Evolutionary conservation across 2,888 invertebrate genomes (phyloP).

Genomic region (Poecilus cupreus): DNA sequence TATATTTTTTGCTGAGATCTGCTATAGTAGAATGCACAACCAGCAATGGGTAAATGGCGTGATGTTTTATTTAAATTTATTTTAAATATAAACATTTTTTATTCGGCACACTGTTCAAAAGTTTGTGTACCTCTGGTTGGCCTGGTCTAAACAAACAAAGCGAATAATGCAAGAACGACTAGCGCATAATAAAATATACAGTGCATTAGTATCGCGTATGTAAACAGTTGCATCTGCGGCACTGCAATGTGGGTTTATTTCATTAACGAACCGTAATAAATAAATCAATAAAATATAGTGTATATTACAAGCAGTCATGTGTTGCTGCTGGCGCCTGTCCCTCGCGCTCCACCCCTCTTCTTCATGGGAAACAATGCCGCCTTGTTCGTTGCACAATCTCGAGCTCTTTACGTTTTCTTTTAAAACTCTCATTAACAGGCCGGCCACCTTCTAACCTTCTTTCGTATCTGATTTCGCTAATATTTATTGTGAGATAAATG

Average conservation of each 20-base stretch:
- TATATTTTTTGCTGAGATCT: no score
- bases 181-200: not conserved
- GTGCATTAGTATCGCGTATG: not conserved
- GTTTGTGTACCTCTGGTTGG: not conserved
- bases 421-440: constrained; percentile 4
- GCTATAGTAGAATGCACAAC: no score
- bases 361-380: constrained; percentile 7
- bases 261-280: constrained; percentile 40
- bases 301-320: not conserved
- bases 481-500: not conserved
- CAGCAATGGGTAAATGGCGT: no score
- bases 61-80: no score
- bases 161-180: not conserved
- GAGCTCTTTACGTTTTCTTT: not conserved
- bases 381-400: constrained; percentile 23
- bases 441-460: constrained; percentile 7
- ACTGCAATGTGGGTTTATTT: constrained; percentile 24
- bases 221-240: not conserved
- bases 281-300: constrained; percentile 37
- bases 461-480: not conserved
- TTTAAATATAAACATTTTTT: no score
- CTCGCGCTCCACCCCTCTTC: not conserved
- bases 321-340: not conserved
- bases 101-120: no score
- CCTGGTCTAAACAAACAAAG: not conserved